These are phyloP conservation scores for Oreotrochilus melanogaster DNA, from an alignment of 2,113 vertebrate genomes.

Conservation along the genomic window DNA sequence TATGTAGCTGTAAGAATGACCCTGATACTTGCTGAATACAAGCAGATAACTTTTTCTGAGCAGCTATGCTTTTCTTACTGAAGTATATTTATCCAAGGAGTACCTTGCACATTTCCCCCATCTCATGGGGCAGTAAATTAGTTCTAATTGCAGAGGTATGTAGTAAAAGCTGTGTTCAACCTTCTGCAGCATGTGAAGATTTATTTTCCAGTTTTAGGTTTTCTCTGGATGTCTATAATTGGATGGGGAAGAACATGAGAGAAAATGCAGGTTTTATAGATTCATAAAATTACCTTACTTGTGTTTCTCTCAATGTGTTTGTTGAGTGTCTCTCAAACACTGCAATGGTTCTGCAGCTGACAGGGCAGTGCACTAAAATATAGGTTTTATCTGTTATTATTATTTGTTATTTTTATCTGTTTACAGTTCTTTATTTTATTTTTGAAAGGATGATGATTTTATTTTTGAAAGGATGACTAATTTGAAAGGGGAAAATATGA, in stretches of 20 bases:
- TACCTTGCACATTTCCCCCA: slow-evolving; percentile 74
- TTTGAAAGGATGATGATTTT: neutral
- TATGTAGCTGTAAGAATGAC: slow-evolving; percentile 81
- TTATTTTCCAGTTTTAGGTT: slow-evolving; percentile 75
- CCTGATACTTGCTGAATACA: slow-evolving; percentile 82
- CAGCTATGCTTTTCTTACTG: slow-evolving; percentile 70
- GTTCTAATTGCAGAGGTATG: slow-evolving; percentile 81
- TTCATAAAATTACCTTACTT: slow-evolving; percentile 66
- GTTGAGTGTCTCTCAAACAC: slow-evolving; percentile 50
- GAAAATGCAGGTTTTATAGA: slow-evolving; percentile 77
- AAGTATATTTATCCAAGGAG: slow-evolving; percentile 78
- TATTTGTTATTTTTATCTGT: too few species aligned
- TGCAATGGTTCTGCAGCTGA: slow-evolving; percentile 9
- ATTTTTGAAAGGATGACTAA: neutral
- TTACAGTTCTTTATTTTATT: neutral
- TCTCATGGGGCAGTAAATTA: slow-evolving; percentile 83
- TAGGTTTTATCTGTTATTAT: too few species aligned
- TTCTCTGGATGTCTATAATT: slow-evolving; percentile 60
- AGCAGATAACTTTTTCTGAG: slow-evolving; percentile 80
- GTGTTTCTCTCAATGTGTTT: slow-evolving; percentile 24
- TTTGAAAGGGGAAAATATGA: neutral
- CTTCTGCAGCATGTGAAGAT: slow-evolving; percentile 74
- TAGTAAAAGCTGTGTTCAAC: slow-evolving; percentile 73
- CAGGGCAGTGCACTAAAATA: neutral
- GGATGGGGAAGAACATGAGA: slow-evolving; percentile 39